Base-by-base conservation (phyloP, 2,797 vertebrate genomes). In the Enteromius unitaeniatus region DNA sequence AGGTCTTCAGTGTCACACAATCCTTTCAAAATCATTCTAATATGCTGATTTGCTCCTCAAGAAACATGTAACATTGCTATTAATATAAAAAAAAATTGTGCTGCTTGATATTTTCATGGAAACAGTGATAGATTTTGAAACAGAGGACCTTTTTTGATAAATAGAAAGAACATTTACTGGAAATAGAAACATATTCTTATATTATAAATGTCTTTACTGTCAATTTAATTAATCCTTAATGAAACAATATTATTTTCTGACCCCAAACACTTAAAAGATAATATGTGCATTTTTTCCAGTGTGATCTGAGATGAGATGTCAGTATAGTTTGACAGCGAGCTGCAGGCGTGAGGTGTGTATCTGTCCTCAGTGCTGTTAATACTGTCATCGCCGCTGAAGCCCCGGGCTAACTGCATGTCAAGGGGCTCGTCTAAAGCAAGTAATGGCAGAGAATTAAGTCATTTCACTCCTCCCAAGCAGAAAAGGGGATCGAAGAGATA, bases 381-480 rank as follows among this genome's bases (percentile, higher is more conserved):
- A 26, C 17, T 82, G 78, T 74, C 69, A 62, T 64, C 21, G 37
- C 42, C 1, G 6, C 81, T 47, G 77, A 68, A 42, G 58, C 86
- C 86, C 64, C 2, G 58, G 74, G 84, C 72, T n/a, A 84, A 40
- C 79, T 83, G 42, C 40, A 76, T 10, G 69, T 79, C 70, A 86
- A 60, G 70, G 58, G 65, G 51, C 80, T 81, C 74, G 70, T 87
- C 82, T 55, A 75, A 72, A 78, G 55, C 86, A 86, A 86, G 82
- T 87, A 87, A 87, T 83, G 84, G 84, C 86, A 87, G 67, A 74
- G 73, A 47, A 72, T 64, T 86, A 68, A 81, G 67, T 86, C 84
- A 78, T 86, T 79, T 21, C 23, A 70, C 72, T 79, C 84, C 82
- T 67, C 77, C 70, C 55, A 31, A 77, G 65, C 74, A 74, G 53